Percentiles rank a stretch among this genome's conserved stretches.
phyloP scores from a whole-genome alignment of 2,113 vertebrate species.

The Megalops atlanticus region DNA sequence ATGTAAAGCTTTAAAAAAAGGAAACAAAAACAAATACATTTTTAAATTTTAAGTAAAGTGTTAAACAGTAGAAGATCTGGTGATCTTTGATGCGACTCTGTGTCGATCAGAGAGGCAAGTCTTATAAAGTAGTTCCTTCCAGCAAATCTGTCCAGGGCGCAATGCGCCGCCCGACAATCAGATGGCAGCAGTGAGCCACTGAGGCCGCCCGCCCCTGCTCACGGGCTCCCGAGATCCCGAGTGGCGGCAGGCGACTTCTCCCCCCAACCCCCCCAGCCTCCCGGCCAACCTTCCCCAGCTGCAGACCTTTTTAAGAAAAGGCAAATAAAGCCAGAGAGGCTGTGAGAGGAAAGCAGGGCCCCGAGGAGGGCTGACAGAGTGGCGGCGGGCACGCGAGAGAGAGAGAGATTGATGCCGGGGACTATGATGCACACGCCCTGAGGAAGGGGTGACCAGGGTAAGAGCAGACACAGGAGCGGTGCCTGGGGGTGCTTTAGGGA shows the following conservation, averaged over 20 bases:
- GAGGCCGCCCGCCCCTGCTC: slow-evolving; percentile 41
- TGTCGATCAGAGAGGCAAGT: no score
- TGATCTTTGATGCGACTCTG: no score
- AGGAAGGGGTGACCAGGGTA: background rate
- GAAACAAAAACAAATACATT: no score
- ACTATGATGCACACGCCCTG: background rate
- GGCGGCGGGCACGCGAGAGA: background rate
- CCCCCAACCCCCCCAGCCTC: background rate
- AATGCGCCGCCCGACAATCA: slow-evolving; percentile 61
- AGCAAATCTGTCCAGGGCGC: slow-evolving; percentile 1
- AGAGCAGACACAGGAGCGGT: background rate
- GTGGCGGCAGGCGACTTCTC: background rate
- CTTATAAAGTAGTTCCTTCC: background rate
- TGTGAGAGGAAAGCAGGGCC: slow-evolving; percentile 8
- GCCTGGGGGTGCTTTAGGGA: background rate
- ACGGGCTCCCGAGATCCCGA: background rate
- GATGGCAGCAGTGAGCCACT: slow-evolving; percentile 86
- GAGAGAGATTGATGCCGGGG: no score
- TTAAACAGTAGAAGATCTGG: no score
- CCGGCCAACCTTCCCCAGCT: slow-evolving; percentile 32
- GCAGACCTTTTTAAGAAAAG: slow-evolving; percentile 55
- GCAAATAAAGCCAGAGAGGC: slow-evolving; percentile 69
- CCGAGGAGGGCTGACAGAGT: background rate
- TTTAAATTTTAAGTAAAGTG: no score
- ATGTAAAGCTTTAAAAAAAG: no score